A percentile compares a stretch with the other conserved stretches of the same genome.
Conservation (phyloP, 2,888 invertebrate species). For the Sipha maydis region DNA sequence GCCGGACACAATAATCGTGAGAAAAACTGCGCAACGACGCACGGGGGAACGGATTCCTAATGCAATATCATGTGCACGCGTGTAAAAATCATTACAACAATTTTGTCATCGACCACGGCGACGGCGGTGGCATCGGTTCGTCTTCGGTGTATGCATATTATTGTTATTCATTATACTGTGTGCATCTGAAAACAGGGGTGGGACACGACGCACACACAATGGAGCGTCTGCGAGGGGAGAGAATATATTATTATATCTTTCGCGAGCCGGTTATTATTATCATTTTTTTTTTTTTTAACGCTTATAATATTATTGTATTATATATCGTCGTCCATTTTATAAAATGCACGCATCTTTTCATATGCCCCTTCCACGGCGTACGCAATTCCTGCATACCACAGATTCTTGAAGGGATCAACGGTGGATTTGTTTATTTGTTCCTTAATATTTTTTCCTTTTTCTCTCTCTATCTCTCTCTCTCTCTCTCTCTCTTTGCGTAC, state of each 20-base stretch:
- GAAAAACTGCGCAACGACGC: conserved; percentile 28
- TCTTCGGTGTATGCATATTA: neutral
- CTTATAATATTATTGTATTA: neutral
- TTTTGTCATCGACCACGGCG: neutral
- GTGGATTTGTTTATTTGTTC: too few relatives aligned
- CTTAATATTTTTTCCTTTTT: neutral
- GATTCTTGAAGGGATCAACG: neutral
- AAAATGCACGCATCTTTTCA: neutral
- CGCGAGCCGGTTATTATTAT: conserved; percentile 25
- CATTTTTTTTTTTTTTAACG: neutral
- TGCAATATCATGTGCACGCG: neutral
- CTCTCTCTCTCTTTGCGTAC: neutral
- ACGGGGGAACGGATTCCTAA: neutral
- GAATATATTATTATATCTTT: neutral
- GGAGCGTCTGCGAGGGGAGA: too few relatives aligned
- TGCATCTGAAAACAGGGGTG: too few relatives aligned
- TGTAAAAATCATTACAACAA: neutral
- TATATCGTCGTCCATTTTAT: conserved; percentile 43
- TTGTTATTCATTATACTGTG: too few relatives aligned
- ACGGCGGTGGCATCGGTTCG: neutral
- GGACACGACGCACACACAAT: too few relatives aligned
- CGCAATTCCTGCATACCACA: too few relatives aligned
- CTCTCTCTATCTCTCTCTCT: neutral
- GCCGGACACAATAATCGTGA: conserved; percentile 38
- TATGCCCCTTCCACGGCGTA: neutral